Conservation (phyloP, 2,113 vertebrate species). For the Ciconia maguari region DNA sequence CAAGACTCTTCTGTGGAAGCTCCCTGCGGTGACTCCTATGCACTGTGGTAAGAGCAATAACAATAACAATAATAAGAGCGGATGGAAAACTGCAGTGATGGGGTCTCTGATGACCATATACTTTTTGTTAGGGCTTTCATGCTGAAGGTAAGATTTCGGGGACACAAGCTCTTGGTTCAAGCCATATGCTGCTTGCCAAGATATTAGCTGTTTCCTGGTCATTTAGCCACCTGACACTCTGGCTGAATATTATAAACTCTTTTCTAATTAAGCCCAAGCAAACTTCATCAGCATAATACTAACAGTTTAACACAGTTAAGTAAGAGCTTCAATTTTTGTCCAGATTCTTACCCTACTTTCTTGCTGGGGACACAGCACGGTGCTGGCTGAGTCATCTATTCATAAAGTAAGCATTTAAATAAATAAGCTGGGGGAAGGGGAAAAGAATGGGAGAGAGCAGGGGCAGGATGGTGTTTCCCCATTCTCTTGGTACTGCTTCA, state of each 20-base stretch:
- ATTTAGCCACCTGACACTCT: not conserved
- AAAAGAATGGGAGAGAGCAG: not conserved
- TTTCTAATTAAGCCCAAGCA: not conserved
- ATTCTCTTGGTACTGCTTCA: not conserved
- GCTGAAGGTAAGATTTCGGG: not conserved
- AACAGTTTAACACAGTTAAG: not conserved
- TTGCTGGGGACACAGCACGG: not conserved
- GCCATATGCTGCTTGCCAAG: not conserved
- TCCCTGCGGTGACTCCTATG: not conserved
- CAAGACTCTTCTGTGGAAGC: not conserved
- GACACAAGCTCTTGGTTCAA: not conserved
- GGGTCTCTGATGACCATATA: not conserved
- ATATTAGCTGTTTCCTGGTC: not conserved
- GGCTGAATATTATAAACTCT: not conserved
- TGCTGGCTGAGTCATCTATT: not conserved
- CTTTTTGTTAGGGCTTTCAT: not conserved
- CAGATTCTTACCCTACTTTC: not conserved
- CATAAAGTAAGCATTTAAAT: not conserved
- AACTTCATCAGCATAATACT: not conserved
- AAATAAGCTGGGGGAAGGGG: not conserved
- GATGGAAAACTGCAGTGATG: not conserved
- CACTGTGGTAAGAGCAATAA: not conserved
- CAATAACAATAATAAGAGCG: not conserved
- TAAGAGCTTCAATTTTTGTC: not conserved
- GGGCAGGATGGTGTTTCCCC: not conserved